phyloP scores from a whole-genome alignment of 2,797 vertebrate genomes.

The Danio aesculapii region DNA sequence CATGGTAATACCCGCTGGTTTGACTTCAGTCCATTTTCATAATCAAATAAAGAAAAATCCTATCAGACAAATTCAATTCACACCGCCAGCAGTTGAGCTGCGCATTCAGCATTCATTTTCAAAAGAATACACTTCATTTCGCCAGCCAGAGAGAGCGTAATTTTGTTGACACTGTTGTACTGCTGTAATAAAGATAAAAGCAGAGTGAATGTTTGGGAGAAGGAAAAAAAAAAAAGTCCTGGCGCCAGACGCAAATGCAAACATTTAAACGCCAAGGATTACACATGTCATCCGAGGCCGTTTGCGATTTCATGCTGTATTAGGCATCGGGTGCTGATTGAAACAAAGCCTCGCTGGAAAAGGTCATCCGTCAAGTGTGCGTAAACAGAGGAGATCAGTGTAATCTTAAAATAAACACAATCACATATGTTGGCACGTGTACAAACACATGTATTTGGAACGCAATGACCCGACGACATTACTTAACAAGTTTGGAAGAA shows the following conservation, averaged over 20 bases:
- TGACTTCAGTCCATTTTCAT: slow-evolving; percentile 43
- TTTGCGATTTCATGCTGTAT: slow-evolving; percentile 15
- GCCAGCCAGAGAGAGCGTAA: slow-evolving; percentile 23
- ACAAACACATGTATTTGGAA: background rate
- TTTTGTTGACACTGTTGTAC: slow-evolving; percentile 39
- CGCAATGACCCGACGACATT: slow-evolving; percentile 6
- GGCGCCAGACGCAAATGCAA: slow-evolving; percentile 18
- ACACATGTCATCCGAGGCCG: slow-evolving; percentile 11
- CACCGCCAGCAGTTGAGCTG: slow-evolving; percentile 21
- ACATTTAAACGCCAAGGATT: slow-evolving; percentile 40
- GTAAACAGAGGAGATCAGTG: background rate
- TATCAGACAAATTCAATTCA: slow-evolving; percentile 46
- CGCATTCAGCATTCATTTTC: slow-evolving; percentile 34
- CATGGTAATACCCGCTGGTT: slow-evolving; percentile 22
- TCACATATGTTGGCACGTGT: background rate
- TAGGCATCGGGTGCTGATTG: slow-evolving; percentile 4
- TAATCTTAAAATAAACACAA: slow-evolving; percentile 14
- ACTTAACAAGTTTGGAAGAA: background rate
- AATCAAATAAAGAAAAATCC: slow-evolving; percentile 47
- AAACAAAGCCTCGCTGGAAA: slow-evolving; percentile 41
- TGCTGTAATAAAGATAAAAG: slow-evolving; percentile 20
- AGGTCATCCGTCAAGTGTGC: slow-evolving; percentile 27
- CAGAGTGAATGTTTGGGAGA: background rate
- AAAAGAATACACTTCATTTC: slow-evolving; percentile 44
- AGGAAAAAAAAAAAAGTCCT: background rate